Base-by-base conservation (phyloP, 2,888 invertebrate species). In the Tuberolachnus salignus region DNA sequence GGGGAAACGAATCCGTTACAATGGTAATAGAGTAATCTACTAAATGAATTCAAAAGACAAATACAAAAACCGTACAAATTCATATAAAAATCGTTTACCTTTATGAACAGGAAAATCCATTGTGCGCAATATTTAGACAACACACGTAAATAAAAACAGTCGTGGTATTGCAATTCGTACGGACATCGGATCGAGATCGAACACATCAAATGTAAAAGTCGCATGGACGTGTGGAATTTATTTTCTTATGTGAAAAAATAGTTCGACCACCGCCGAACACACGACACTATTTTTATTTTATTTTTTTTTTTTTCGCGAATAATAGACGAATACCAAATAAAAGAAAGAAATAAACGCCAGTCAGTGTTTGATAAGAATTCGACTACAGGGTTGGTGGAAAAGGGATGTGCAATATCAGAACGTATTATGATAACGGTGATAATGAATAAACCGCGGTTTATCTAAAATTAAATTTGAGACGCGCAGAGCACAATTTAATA, bases 391-490 rank as follows among this genome's bases (percentile, higher is more conserved):
- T 53, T 73, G 63, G 51, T 8, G 23, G 57, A 34, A 59, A 49
- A 72, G 59, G 61, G 59, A 26, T 72, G 59, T 19, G 61, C 57
- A 6, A 9, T 61, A 61, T 61, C 72, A 55, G 55, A 46, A 57
- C 57, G 46, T 59, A 49, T 49, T 72, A 49, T 72, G 72, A 72
- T 72, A 72, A 72, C 44, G 13, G 44, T 57, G 70, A 71, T 71
- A 71, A 57, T 23, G 44, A 16, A 26, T 67, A 11, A 51, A 26
- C 1, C 14, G 23, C 57, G 23, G 26, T 26, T 59, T 26, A 26
- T 59, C 14, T 26, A 46, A 46, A 46, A 46, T 46, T 46, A 46
- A 46, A 46, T 46, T 46, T 46, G 10, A 46, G 46, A 13, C 13
- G 44, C 4, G 4, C n/a, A n/a, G n/a, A n/a, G n/a, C n/a, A n/a